Evolutionary conservation across 2,113 vertebrate genomes (phyloP).

Genomic region (Neogale vison): DNA sequence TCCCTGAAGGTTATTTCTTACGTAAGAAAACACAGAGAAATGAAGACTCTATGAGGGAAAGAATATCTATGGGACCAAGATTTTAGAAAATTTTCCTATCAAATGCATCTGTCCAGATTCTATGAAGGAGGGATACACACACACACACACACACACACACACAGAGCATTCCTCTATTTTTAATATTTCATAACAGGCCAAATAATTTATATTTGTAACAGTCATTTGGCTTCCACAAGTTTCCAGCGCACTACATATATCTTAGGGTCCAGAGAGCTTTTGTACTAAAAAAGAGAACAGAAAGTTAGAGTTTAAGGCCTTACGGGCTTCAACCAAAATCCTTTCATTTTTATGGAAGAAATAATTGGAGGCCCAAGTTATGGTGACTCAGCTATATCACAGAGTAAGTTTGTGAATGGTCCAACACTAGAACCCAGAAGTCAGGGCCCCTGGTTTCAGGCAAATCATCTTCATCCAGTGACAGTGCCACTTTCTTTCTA

Average conservation of each 20-base stretch:
- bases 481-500: background rate
- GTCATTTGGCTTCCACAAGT: background rate
- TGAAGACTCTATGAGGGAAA: background rate
- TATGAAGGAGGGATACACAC: background rate
- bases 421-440: background rate
- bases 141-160: background rate
- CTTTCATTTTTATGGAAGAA: background rate
- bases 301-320: background rate
- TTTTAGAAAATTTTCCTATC: background rate
- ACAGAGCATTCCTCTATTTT: background rate
- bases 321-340: background rate
- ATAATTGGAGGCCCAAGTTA: background rate
- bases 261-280: background rate
- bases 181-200: background rate
- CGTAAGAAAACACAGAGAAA: background rate
- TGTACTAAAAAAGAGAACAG: background rate
- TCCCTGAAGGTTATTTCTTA: background rate
- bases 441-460: background rate
- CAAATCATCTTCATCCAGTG: background rate
- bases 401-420: background rate
- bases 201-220: background rate
- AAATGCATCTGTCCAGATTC: background rate
- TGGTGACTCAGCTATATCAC: background rate
- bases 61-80: constrained; percentile 1
- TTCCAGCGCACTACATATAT: background rate